Evolutionary conservation across 2,888 invertebrate species (phyloP).

Genomic region (Rotaria magnacalcarata): DNA sequence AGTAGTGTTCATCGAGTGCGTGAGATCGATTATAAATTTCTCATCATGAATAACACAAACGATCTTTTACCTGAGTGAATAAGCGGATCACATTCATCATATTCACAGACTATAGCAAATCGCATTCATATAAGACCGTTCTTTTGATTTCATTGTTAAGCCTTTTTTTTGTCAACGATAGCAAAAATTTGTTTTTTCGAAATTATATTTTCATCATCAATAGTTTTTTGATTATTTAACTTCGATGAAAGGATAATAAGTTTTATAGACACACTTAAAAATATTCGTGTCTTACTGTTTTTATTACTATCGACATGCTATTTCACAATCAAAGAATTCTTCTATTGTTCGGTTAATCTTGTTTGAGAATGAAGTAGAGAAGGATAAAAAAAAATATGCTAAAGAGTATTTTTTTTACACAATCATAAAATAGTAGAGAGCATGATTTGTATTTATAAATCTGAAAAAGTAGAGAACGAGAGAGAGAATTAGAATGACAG

Average conservation of each 20-base stretch:
- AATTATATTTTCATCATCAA: neutral
- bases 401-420: constrained; percentile 3
- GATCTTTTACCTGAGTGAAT: neutral
- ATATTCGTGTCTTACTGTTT: neutral
- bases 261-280: constrained; percentile 1
- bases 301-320: neutral
- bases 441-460: neutral
- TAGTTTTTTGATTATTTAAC: neutral
- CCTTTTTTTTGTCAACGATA: neutral
- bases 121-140: neutral
- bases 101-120: too few species aligned
- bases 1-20: neutral
- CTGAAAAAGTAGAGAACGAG: neutral
- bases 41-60: neutral
- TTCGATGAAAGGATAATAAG: neutral
- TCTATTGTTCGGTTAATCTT: neutral
- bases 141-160: neutral
- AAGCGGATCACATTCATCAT: neutral
- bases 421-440: neutral
- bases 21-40: neutral
- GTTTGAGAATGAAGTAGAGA: neutral
- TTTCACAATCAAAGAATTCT: neutral
- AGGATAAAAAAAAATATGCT: neutral
- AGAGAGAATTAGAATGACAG: constrained; percentile 7
- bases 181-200: neutral